Evolutionary conservation across 1,140 invertebrate species (phyloP).

Genomic region (Drosophila sturtevanti): DNA sequence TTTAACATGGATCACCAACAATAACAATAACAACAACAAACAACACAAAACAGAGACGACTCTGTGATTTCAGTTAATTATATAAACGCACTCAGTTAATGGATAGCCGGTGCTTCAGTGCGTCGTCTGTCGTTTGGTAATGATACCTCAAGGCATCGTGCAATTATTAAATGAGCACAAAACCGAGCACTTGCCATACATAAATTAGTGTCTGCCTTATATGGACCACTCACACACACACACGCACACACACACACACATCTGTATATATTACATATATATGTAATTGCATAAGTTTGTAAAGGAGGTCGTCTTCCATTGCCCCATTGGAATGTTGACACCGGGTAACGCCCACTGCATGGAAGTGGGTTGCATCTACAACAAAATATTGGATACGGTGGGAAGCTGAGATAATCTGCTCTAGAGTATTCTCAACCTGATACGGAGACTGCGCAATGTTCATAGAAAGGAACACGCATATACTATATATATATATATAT

Average conservation of each 20-base stretch:
- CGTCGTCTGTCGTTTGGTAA: conserved; percentile 46
- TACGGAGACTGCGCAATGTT: conserved; percentile 58
- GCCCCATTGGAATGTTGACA: conserved; percentile 31
- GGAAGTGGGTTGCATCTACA: conserved; percentile 41
- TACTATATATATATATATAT: background rate
- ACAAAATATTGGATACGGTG: conserved; percentile 8
- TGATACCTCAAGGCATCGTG: conserved; percentile 75
- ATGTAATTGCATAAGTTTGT: background rate
- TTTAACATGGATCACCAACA: background rate
- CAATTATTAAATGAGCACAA: conserved; percentile 79
- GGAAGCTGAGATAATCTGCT: conserved; percentile 53
- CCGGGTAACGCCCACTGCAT: conserved; percentile 52
- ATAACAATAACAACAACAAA: too few relatives aligned
- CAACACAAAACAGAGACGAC: too few relatives aligned
- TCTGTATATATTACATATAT: background rate
- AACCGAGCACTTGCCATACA: conserved; percentile 74
- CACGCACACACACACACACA: background rate
- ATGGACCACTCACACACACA: conserved; percentile 2
- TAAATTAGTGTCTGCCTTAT: conserved; percentile 62
- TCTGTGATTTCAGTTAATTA: conserved; percentile 66
- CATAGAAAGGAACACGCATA: conserved; percentile 11
- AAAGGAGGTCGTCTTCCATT: conserved; percentile 26
- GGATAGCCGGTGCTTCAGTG: conserved; percentile 45
- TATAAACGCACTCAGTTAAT: conserved; percentile 62
- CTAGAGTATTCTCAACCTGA: conserved; percentile 9